phyloP scores from a whole-genome alignment of 2,888 invertebrate genomes.

The Arge pagana region DNA sequence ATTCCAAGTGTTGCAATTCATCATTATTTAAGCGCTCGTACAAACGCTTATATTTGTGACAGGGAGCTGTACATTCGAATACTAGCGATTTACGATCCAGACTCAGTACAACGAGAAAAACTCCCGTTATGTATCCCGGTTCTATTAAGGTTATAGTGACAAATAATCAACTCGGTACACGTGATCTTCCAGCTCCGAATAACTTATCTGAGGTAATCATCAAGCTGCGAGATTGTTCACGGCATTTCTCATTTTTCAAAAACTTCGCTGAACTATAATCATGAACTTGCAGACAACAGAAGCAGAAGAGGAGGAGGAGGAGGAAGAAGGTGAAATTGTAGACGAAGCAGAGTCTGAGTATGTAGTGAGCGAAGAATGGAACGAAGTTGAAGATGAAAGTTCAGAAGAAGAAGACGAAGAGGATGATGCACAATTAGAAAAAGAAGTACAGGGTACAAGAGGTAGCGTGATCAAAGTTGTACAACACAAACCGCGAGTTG shows the following conservation, averaged over 20 bases:
- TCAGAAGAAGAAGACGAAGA: conserved; percentile 40
- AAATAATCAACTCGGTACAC: conserved; percentile 38
- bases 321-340: conserved; percentile 38
- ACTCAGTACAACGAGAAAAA: conserved; percentile 35
- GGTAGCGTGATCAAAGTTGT: conserved; percentile 63
- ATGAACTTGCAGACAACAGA: too few species aligned
- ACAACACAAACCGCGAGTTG: conserved; percentile 54
- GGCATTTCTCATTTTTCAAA: too few species aligned
- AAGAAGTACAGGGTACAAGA: conserved; percentile 61
- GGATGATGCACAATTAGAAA: conserved; percentile 60
- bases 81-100: conserved; percentile 47
- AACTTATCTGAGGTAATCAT: conserved; percentile 39
- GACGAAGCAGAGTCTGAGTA: conserved; percentile 32
- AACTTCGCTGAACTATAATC: too few species aligned
- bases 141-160: conserved; percentile 52
- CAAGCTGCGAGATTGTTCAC: too few species aligned
- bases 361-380: conserved; percentile 12
- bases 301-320: conserved; percentile 32
- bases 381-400: conserved; percentile 32
- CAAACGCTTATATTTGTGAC: conserved; percentile 10
- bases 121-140: conserved; percentile 37
- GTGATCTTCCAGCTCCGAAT: conserved; percentile 32
- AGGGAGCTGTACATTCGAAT: too few species aligned
- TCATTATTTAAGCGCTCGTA: background rate
- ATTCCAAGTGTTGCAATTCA: background rate